Evolutionary conservation across 1,140 invertebrate genomes (phyloP).

Genomic region (Onthophagus taurus): DNA sequence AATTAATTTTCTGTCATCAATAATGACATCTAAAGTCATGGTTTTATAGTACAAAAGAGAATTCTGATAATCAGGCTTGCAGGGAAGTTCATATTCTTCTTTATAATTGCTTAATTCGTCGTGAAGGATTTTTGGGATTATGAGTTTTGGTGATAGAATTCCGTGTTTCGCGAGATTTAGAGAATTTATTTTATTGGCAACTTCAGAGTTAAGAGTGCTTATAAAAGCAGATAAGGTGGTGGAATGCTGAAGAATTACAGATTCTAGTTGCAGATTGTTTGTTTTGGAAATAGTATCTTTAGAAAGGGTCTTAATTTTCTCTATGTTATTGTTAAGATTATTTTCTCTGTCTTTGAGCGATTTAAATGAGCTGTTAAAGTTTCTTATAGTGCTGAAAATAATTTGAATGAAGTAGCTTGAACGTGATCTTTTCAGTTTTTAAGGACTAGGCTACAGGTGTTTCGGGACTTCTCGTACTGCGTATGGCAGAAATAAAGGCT

Average conservation of each 20-base stretch:
- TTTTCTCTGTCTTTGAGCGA: conserved; percentile 2
- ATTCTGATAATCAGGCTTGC: no score
- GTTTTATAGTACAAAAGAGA: no score
- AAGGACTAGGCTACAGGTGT: neutral
- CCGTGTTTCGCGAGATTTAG: no score
- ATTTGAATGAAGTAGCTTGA: conserved; percentile 25
- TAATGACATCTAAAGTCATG: no score
- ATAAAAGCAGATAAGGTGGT: neutral
- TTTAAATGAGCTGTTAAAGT: conserved; percentile 15
- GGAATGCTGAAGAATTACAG: conserved; percentile 1
- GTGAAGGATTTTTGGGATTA: no score
- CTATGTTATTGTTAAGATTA: neutral
- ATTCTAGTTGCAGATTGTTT: conserved; percentile 2
- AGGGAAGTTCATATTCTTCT: no score
- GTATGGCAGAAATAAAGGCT: neutral
- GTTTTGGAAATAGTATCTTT: neutral
- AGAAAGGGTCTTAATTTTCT: neutral
- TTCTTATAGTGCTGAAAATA: conserved; percentile 17
- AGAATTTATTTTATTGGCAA: no score
- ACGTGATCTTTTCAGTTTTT: conserved; percentile 7
- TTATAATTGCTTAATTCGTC: no score
- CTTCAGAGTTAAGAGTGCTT: no score
- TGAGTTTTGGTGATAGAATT: no score
- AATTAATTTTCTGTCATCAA: no score
- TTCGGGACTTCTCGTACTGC: neutral